Evolutionary conservation across 2,888 invertebrate species (phyloP), one percentile per base, ranked within the genome.

Genomic region (Tiliacea aurago): DNA sequence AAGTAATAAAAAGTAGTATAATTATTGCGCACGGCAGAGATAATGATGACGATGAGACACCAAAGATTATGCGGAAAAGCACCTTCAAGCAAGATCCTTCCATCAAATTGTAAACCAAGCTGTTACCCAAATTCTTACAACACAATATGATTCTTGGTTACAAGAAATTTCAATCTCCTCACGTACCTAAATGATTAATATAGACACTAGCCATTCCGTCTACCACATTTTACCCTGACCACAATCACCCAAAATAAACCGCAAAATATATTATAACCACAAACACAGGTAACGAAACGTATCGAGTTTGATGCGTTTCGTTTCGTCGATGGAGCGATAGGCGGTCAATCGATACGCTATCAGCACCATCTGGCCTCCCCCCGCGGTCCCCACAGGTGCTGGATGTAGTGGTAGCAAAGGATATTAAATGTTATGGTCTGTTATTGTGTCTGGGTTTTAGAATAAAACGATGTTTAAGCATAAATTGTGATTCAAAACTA

Each of bases 311-410:
- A 88, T 89, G 85, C 87, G 89, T 90, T 91, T 87, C 88, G 88
- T 91, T 87, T 84, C 77, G 75, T 85, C 84, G 91, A 91, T 90
- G 84, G 73, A 78, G 75, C 88, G 93, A 92, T 93, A 90, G 86
- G 84, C 84, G 88, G 86, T 86, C 90, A 89, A 91, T 92, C 92
- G 92, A 93, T 93, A 89, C 83, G 84, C 89, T 93, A 93, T 93
- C 93, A 87, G 87, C 70, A 70, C 67, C 80, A 85, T 86, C 88
- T 81, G 78, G 77, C 77, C 83, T 78, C 70, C 66, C 80, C 78
- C 70, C 83, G 51, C 71, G 61, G 68, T 73, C 86, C 86, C 86
- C 84, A 86, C 89, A 88, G 88, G 88, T 89, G 83, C 73, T 71
- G 55, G 65, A 20, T 62, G 89, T 90, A 91, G 72, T 56, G 90